Conservation (phyloP, 2,888 invertebrate species). For the Ectemnius lituratus region DNA sequence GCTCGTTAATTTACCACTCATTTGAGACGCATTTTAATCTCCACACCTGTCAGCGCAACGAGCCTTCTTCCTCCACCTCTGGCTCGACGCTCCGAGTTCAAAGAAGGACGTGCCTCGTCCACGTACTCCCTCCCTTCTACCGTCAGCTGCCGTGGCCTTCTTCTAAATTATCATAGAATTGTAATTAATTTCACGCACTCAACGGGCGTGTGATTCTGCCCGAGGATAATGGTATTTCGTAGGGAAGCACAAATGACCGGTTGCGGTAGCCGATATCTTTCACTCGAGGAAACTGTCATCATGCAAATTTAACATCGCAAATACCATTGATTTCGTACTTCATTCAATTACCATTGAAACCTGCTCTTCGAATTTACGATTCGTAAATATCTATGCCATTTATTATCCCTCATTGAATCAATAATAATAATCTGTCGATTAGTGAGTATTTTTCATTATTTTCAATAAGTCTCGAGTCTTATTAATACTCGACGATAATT, state of each 20-base stretch:
- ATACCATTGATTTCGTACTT: too few species aligned
- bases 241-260: not conserved
- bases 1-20: conserved; percentile 19
- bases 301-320: too few species aligned
- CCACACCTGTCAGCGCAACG: conserved; percentile 30
- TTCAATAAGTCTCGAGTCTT: too few species aligned
- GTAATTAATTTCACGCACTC: conserved; percentile 26
- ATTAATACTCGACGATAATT: too few species aligned
- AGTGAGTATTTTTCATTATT: too few species aligned
- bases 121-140: not conserved
- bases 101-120: conserved; percentile 15
- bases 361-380: too few species aligned
- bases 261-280: too few species aligned
- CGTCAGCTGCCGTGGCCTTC: conserved; percentile 27
- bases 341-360: too few species aligned
- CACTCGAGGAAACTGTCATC: too few species aligned
- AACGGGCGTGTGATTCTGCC: conserved; percentile 2
- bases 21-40: conserved; percentile 18
- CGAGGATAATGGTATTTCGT: conserved; percentile 17
- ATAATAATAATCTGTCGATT: too few species aligned
- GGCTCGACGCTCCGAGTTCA: conserved; percentile 10
- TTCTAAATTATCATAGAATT: conserved; percentile 38
- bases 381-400: too few species aligned
- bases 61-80: conserved; percentile 25
- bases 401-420: too few species aligned